These are phyloP conservation scores for Scaptomyza pallida DNA, from an alignment of 1,140 invertebrate species.

Conservation along the genomic window DNA sequence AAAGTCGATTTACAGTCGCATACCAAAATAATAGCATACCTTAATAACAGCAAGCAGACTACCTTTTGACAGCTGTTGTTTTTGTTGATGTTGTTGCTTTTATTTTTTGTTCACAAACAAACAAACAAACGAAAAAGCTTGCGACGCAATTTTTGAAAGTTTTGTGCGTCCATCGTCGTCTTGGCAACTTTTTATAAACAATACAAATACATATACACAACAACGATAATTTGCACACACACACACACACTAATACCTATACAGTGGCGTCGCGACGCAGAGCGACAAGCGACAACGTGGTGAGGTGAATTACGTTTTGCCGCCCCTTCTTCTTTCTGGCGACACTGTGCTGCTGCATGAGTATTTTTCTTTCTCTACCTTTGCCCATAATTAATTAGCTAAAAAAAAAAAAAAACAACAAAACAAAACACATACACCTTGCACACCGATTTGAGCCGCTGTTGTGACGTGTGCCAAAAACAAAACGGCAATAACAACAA, in stretches of 20 bases:
- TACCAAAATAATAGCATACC: conserved; percentile 37
- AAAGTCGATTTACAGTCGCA: conserved; percentile 43
- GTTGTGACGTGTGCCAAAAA: conserved; percentile 46
- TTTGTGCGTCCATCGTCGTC: conserved; percentile 64
- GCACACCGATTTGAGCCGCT: conserved; percentile 24
- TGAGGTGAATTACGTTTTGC: conserved; percentile 24
- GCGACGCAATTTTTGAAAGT: conserved; percentile 74
- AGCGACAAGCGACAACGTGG: conserved; percentile 46
- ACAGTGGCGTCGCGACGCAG: conserved; percentile 50
- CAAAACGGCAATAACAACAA: conserved; percentile 14
- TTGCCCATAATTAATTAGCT: conserved; percentile 66
- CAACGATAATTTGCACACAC: conserved; percentile 47
- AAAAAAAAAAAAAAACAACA: conserved; percentile 29
- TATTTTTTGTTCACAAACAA: conserved; percentile 4
- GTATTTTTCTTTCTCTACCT: conserved; percentile 20
- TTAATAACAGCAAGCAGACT: conserved; percentile 6
- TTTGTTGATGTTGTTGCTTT: conserved; percentile 4
- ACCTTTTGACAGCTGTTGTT: conserved; percentile 21
- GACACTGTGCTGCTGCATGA: neutral
- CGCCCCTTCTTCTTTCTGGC: neutral
- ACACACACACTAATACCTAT: too few relatives aligned
- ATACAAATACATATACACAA: conserved; percentile 22
- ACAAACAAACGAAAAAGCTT: conserved; percentile 43
- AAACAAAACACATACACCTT: conserved; percentile 5
- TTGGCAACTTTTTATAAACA: conserved; percentile 66